phyloP scores from a whole-genome alignment of 2,888 invertebrate genomes.

The Thysanoteuthis rhombus region DNA sequence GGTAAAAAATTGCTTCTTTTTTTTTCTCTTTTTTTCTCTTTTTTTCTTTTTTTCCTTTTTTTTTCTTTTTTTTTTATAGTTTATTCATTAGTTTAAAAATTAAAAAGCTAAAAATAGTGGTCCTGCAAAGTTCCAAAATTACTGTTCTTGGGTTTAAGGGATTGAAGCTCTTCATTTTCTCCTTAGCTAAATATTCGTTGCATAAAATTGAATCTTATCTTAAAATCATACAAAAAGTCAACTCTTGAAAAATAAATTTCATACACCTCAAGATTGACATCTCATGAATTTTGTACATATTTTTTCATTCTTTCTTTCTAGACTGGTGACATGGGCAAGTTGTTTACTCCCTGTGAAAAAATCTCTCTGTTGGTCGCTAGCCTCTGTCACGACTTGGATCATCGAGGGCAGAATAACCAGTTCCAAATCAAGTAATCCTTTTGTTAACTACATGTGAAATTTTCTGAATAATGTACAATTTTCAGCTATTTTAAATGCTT shows the following conservation, averaged over 20 bases:
- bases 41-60: neutral
- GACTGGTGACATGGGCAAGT: slow-evolving; percentile 55
- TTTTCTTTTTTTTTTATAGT: neutral
- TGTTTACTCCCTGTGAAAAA: slow-evolving; percentile 56
- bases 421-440: slow-evolving; percentile 63
- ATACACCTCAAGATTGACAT: neutral
- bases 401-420: slow-evolving; percentile 66
- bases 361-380: slow-evolving; percentile 64
- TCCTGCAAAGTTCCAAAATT: no score
- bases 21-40: no score
- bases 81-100: no score
- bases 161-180: neutral
- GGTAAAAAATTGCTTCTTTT: no score
- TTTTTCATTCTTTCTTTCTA: slow-evolving; percentile 35
- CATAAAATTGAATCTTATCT: no score
- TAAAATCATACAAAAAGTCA: accelerated
- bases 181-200: neutral
- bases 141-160: neutral
- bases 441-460: neutral
- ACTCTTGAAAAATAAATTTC: no score
- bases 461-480: neutral
- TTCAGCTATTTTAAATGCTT: neutral
- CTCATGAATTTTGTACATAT: neutral
- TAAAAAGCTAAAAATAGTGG: no score
- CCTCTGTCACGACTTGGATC: slow-evolving; percentile 66